Evolutionary conservation across 1,140 invertebrate genomes (phyloP).

Genomic region (Monomorium pharaonis): DNA sequence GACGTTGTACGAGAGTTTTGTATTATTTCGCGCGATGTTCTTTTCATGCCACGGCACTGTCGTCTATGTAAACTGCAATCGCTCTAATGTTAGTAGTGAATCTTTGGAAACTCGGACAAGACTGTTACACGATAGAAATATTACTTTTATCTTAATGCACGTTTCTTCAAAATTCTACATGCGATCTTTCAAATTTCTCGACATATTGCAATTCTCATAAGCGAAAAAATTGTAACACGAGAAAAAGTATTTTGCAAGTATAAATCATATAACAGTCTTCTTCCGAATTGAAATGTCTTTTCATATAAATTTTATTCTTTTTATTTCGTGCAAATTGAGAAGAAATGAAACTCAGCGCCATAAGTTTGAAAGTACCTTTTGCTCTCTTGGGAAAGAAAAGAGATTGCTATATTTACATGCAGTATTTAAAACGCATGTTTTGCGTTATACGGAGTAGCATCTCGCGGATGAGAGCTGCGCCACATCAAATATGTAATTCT

Average conservation of each 20-base stretch:
- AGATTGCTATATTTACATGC: neutral
- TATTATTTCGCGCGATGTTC: conserved; percentile 16
- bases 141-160: neutral
- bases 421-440: neutral
- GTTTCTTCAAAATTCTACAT: neutral
- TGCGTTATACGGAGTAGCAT: neutral
- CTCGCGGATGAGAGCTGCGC: neutral
- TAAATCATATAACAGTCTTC: neutral
- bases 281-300: neutral
- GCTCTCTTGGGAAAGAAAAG: neutral
- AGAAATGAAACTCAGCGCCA: neutral
- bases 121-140: neutral
- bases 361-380: neutral
- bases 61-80: neutral
- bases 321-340: neutral
- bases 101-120: neutral
- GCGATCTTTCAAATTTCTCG: neutral
- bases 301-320: neutral
- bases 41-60: neutral
- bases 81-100: neutral
- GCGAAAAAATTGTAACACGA: neutral
- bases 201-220: neutral
- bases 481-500: neutral
- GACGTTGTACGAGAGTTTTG: conserved; percentile 9
- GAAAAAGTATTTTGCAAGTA: neutral